Evolutionary conservation across 2,113 vertebrate species (phyloP).

Genomic region (Lasiurus cinereus): DNA sequence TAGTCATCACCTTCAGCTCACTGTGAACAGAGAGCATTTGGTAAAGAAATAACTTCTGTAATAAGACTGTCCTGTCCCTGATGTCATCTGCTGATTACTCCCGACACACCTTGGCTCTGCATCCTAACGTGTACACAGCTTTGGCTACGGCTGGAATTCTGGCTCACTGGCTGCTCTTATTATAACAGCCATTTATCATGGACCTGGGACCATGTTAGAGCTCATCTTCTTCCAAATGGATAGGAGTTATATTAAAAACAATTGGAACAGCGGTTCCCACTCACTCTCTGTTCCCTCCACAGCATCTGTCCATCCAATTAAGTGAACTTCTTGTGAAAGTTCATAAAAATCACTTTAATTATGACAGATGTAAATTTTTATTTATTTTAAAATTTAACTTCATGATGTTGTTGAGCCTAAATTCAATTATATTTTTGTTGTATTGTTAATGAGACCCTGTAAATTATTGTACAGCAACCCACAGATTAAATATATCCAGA

Average conservation of each 20-base stretch:
- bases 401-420: slow-evolving; percentile 72
- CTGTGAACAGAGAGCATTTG: not conserved
- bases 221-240: slow-evolving; percentile 72
- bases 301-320: not conserved
- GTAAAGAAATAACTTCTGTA: not conserved
- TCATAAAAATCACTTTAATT: slow-evolving; percentile 33
- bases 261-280: slow-evolving; percentile 2
- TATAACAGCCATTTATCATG: slow-evolving; percentile 76
- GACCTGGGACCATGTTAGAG: slow-evolving; percentile 71
- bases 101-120: not conserved
- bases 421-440: slow-evolving; percentile 74
- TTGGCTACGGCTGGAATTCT: slow-evolving; percentile 54
- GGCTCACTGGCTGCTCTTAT: slow-evolving; percentile 71
- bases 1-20: slow-evolving; percentile 50
- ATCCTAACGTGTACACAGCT: not conserved
- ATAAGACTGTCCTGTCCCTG: not conserved
- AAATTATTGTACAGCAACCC: slow-evolving; percentile 60
- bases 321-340: slow-evolving; percentile 52
- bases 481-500: slow-evolving; percentile 34
- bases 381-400: slow-evolving; percentile 69
- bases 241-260: slow-evolving; percentile 79
- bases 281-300: not conserved
- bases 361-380: slow-evolving; percentile 72
- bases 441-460: slow-evolving; percentile 68
- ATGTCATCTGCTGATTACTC: slow-evolving; percentile 70